Conservation (phyloP, 2,113 vertebrate species). For the Corydoras sp. region DNA sequence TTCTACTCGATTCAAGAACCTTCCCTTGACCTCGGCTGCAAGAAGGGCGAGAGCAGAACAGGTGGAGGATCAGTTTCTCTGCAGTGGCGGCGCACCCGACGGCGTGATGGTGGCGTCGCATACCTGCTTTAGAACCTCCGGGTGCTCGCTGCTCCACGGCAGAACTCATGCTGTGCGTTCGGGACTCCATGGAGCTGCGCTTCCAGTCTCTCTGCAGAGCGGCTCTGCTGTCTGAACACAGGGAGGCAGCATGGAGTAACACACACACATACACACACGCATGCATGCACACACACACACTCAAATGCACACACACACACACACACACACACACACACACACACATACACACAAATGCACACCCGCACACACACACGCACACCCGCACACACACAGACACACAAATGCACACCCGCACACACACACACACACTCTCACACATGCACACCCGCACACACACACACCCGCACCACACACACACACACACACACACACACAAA, state of each 20-base stretch:
- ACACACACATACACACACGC: no score
- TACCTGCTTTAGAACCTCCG: slow-evolving; percentile 44
- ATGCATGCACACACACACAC: no score
- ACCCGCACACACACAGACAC: no score
- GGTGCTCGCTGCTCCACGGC: slow-evolving; percentile 33
- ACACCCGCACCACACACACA: no score
- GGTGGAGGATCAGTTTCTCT: not conserved
- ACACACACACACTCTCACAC: no score
- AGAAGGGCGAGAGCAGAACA: not conserved
- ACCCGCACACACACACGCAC: no score
- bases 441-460: no score
- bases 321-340: no score
- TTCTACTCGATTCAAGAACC: slow-evolving; percentile 54
- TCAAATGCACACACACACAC: no score
- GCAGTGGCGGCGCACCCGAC: not conserved
- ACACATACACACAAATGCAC: no score
- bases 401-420: no score
- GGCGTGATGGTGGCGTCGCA: not conserved
- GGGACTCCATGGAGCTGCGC: slow-evolving; percentile 53
- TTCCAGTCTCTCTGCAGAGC: slow-evolving; percentile 52
- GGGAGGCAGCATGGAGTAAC: not conserved
- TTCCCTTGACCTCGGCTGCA: slow-evolving; percentile 42
- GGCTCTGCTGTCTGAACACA: slow-evolving; percentile 50
- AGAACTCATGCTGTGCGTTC: slow-evolving; percentile 53
- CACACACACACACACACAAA: no score